Conservation (phyloP, 2,113 vertebrate genomes). For the Elephas maximus region DNA sequence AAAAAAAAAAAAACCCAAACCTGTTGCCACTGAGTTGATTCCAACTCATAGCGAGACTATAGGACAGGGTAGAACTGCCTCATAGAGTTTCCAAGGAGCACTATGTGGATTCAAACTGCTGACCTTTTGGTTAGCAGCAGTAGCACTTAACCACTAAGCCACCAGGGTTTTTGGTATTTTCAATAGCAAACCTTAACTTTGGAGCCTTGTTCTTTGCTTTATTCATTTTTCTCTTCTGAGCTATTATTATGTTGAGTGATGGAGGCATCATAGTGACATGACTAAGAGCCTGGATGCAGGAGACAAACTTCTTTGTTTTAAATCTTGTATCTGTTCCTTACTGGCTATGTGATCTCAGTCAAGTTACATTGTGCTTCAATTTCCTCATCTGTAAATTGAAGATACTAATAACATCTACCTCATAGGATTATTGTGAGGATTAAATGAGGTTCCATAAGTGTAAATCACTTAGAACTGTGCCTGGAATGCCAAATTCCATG, state of each 20-base stretch:
- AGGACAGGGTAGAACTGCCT: no score
- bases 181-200: background rate
- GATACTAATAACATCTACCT: background rate
- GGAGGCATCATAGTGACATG: fast-evolving
- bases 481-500: background rate
- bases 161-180: background rate
- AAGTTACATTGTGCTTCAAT: background rate
- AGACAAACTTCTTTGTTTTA: background rate
- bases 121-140: no score
- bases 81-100: no score
- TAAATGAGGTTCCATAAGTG: background rate
- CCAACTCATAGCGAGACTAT: no score
- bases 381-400: background rate
- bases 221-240: background rate
- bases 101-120: no score
- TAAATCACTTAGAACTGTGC: background rate
- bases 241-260: background rate
- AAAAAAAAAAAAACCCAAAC: no score
- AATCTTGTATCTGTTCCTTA: background rate
- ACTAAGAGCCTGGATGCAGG: background rate
- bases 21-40: no score
- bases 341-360: background rate
- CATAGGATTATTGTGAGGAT: background rate
- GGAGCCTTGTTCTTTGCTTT: background rate
- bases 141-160: no score